Percentiles rank a stretch among this genome's conserved stretches.
Conservation (phyloP, 2,888 invertebrate species). For the Heterodera filipjevi region DNA sequence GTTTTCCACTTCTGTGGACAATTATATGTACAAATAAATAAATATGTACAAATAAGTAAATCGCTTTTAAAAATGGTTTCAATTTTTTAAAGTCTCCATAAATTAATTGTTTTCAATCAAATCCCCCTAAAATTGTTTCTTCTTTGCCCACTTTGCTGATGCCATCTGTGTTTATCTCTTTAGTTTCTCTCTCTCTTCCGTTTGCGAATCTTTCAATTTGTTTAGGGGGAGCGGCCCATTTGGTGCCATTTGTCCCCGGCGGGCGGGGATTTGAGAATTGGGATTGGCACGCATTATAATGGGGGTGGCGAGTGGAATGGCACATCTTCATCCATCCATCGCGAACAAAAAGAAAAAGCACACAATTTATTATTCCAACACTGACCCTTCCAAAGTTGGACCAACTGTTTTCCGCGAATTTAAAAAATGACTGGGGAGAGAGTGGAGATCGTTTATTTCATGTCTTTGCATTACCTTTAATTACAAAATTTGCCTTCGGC, state of each 20-base stretch:
- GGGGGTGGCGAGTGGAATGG: not conserved
- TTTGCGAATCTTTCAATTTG: not conserved
- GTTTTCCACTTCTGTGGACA: no score
- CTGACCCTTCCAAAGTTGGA: not conserved
- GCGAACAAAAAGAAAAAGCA: not conserved
- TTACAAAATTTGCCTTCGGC: no score
- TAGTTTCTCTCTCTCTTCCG: not conserved
- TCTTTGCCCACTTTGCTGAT: not conserved
- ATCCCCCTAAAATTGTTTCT: no score
- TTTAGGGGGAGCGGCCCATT: not conserved
- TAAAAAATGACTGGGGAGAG: no score
- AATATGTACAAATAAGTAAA: not conserved
- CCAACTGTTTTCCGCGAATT: no score
- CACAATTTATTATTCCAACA: not conserved
- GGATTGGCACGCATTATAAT: constrained; percentile 5
- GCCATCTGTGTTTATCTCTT: not conserved
- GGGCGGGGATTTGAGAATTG: constrained; percentile 5
- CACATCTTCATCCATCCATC: not conserved
- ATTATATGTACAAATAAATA: no score
- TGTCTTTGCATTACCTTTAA: no score
- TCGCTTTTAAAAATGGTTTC: not conserved
- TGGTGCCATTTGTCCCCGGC: constrained; percentile 4
- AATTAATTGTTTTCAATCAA: not conserved
- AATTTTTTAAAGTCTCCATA: not conserved
- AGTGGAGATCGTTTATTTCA: no score